Base-by-base conservation (phyloP, 2,888 invertebrate species). In the Lordiphosa andalusiaca region DNA sequence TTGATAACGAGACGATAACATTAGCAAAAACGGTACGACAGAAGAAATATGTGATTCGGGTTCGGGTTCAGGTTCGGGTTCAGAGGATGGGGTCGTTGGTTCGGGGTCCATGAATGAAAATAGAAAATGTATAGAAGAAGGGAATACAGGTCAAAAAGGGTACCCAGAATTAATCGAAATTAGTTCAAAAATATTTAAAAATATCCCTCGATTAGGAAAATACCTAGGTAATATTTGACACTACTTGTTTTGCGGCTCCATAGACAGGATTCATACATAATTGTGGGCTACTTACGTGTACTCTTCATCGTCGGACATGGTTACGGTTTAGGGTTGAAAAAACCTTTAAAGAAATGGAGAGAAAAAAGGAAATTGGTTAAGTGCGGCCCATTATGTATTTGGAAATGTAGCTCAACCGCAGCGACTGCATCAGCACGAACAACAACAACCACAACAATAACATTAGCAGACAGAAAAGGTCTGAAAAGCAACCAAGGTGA, bases 241-340 rank as follows among this genome's bases (percentile, higher is more conserved):
- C 30, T 30, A 10, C 30, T 30, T 30, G 30, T 30, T 30, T 30
- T 30, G 30, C 30, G 9, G 30, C 30, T 30, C 10, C 9, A 9
- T 30, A 7, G 7, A 30, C 30, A 30, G 30, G 30, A 30, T 30
- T 10, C 10, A 9, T 9, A 30, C 30, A 30, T 42, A 10, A 25
- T 39, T 19, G 47, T 55, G 12, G 44, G 65, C 61, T 92, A 96
- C 96, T 96, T 92, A 96, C 96, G 96, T 96, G 93, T 96, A 96
- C 93, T 96, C 96, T 92, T 96, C 96, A 91, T 96, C 96, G 93
- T 96, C 96, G 92, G 96, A 96, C 96, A 96, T 96, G 93, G 91
- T 94, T 93, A 91, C 91, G 90, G 91, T 90, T 89, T 88, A 85
- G 90, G 90, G 89, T 89, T 91, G 80, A 91, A 92, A 90, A 90